Evolutionary conservation across 2,797 vertebrate species (phyloP).

Genomic region (Poecilia gillii): DNA sequence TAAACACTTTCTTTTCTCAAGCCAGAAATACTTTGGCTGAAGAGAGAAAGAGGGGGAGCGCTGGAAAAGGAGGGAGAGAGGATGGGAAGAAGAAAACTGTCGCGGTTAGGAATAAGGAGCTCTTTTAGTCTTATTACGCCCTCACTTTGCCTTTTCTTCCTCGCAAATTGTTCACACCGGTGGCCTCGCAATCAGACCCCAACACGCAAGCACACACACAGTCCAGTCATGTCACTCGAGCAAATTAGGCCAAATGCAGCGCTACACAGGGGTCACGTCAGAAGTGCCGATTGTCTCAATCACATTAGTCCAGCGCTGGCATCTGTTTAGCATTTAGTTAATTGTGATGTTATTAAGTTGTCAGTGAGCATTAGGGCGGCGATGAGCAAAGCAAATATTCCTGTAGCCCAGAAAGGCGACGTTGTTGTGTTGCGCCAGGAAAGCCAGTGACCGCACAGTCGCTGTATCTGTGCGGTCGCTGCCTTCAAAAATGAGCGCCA

Average conservation of each 20-base stretch:
- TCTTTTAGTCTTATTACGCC: constrained; percentile 34
- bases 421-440: constrained; percentile 27
- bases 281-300: constrained; percentile 93
- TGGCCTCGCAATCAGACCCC: constrained; percentile 51
- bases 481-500: constrained; percentile 36
- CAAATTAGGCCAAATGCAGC: constrained; percentile 77
- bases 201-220: constrained; percentile 17
- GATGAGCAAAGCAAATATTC: constrained; percentile 87
- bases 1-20: constrained; percentile 86
- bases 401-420: constrained; percentile 67
- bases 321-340: constrained; percentile 99
- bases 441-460: not conserved
- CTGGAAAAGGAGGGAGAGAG: constrained; percentile 40
- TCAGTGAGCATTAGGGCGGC: constrained; percentile 94
- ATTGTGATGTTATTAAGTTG: constrained; percentile 99
- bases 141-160: constrained; percentile 16
- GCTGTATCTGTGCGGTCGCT: not conserved
- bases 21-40: constrained; percentile 85
- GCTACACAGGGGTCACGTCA: constrained; percentile 86
- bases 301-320: constrained; percentile 90
- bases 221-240: constrained; percentile 72
- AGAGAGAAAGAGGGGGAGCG: constrained; percentile 59
- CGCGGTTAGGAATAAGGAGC: constrained; percentile 33
- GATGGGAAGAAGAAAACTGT: constrained; percentile 52
- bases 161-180: constrained; percentile 52